These are phyloP conservation scores for Tetramorium bicarinatum DNA, from an alignment of 2,888 invertebrate genomes.

Conservation along the genomic window DNA sequence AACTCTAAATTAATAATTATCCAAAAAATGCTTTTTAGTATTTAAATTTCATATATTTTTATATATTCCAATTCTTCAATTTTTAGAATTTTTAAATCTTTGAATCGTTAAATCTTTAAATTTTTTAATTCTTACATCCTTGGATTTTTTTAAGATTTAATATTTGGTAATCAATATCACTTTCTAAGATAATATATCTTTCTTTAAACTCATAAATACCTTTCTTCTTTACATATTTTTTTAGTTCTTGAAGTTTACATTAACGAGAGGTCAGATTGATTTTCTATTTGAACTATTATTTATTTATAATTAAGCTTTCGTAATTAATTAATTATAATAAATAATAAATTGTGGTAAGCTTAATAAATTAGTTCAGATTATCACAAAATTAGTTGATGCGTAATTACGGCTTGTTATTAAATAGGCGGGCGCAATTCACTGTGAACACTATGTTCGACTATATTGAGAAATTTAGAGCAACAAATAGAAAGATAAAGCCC, in stretches of 20 bases:
- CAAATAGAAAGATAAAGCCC: conserved; percentile 38
- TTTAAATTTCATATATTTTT: neutral
- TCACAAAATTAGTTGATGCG: neutral
- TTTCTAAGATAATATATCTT: neutral
- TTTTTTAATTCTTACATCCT: neutral
- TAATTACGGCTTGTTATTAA: conserved; percentile 35
- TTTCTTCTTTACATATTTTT: neutral
- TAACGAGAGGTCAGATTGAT: neutral
- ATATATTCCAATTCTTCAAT: neutral
- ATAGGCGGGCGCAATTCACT: conserved; percentile 3
- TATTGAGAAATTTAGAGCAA: conserved; percentile 45
- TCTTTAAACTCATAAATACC: neutral
- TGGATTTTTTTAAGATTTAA: neutral
- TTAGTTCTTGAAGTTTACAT: neutral
- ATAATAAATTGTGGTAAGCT: neutral
- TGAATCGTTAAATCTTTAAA: neutral
- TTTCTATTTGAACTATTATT: neutral
- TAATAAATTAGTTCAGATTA: neutral
- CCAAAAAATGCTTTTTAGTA: neutral
- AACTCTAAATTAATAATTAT: neutral
- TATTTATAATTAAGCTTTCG: neutral
- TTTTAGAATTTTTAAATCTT: neutral
- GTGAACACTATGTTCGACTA: neutral
- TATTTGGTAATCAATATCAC: neutral
- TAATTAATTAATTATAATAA: neutral